phyloP scores from a whole-genome alignment of 2,113 vertebrate genomes.

The Podilymbus podiceps region DNA sequence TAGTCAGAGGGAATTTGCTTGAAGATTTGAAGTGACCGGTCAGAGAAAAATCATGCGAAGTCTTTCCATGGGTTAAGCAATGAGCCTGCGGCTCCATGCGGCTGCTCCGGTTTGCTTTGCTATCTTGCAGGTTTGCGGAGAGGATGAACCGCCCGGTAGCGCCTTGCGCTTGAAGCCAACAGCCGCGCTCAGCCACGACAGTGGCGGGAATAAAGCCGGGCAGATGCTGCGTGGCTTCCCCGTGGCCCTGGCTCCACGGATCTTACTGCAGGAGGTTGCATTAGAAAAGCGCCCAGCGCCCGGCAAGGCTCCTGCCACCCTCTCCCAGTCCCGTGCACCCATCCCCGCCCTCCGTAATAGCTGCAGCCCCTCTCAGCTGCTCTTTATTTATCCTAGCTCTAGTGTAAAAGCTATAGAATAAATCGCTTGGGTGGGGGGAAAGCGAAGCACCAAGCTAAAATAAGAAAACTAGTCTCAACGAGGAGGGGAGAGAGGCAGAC shows the following conservation, averaged over 20 bases:
- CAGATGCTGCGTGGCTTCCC: not conserved
- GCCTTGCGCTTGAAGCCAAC: not conserved
- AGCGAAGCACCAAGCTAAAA: conserved; percentile 13
- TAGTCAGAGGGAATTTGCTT: not conserved
- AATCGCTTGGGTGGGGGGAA: not conserved
- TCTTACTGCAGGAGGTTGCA: not conserved
- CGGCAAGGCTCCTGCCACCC: not conserved
- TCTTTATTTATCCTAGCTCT: conserved; percentile 16
- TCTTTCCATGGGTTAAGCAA: not conserved
- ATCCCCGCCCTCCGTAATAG: not conserved
- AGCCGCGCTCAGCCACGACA: not conserved
- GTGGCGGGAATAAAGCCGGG: not conserved
- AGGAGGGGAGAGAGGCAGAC: not conserved
- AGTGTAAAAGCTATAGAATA: not conserved
- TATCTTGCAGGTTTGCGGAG: not conserved
- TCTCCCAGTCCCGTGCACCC: not conserved
- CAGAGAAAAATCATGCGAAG: not conserved
- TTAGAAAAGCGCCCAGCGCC: not conserved
- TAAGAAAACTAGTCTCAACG: not conserved
- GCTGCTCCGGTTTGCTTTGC: not conserved
- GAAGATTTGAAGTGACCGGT: not conserved
- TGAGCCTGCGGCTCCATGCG: not conserved
- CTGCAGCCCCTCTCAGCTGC: not conserved
- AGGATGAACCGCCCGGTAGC: not conserved
- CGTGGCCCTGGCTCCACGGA: not conserved